Evolutionary conservation across 2,797 vertebrate genomes (phyloP).

Genomic region (Corythornis leucogaster): DNA sequence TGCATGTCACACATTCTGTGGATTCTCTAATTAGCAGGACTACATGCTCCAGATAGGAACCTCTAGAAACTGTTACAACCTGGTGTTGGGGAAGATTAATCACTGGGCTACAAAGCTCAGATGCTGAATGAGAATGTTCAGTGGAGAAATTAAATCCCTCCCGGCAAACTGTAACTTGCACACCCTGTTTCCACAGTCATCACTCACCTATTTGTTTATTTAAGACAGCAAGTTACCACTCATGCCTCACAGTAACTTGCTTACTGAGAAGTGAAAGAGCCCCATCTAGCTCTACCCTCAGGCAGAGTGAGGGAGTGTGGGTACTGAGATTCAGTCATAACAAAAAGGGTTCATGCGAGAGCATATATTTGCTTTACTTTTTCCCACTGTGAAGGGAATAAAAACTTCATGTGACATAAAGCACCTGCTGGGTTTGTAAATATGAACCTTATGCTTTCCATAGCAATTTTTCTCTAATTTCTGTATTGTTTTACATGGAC

Average conservation of each 20-base stretch:
- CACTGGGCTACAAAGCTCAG: background rate
- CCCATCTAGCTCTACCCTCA: background rate
- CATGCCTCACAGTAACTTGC: background rate
- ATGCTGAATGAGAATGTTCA: background rate
- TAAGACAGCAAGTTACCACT: background rate
- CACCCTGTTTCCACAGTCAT: conserved; percentile 5
- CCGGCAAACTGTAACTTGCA: background rate
- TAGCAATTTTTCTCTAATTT: background rate
- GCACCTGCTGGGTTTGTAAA: background rate
- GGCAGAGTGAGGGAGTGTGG: background rate
- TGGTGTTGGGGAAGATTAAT: conserved; percentile 55
- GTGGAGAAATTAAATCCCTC: conserved; percentile 40
- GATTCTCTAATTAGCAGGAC: conserved; percentile 53
- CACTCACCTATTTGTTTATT: conserved; percentile 39
- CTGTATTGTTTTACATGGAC: background rate
- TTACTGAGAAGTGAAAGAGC: background rate
- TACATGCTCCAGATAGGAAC: conserved; percentile 23
- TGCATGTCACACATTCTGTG: conserved; percentile 1
- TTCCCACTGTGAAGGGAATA: background rate
- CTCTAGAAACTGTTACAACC: conserved; percentile 45
- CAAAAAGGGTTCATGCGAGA: background rate
- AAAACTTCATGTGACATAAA: background rate
- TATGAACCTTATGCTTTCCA: background rate
- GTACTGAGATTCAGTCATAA: background rate
- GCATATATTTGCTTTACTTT: background rate